Base-by-base conservation (phyloP, 2,113 vertebrate species). In the Aspiorhynchus laticeps region DNA sequence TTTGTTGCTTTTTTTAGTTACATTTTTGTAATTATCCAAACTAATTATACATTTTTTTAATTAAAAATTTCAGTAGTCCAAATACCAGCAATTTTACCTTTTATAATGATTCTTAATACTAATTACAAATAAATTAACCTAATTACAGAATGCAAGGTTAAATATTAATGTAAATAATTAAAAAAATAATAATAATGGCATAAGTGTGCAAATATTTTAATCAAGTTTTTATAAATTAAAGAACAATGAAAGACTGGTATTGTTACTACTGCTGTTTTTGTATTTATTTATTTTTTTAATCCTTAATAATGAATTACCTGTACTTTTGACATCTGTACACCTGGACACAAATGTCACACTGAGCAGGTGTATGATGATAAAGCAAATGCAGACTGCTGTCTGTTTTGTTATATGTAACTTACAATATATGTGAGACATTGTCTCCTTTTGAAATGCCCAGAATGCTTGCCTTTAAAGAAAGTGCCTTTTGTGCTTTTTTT, bases 331-430 rank as follows among this genome's bases (percentile, higher is more conserved):
- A 74, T 41, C 5, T 38, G 33, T 75, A 75, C 24, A 74, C 38
- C 36, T 43, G 10, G 71, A 75, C 73, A 46, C 73, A 75, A 26
- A 41, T 43, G 63, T 56, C 41, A 79, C 53, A 59, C 26, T 53
- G 26, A 84, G 80, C 12, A 43, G 63, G 46, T 69, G 36, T 19
- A 38, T 38, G 71, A 69, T 67, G 73, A 67, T 81, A 46, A 75
- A 75, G 1, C 12, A 87, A 67, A 67, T 21, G 21, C 17, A 71
- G 24, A 48, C 12, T 81, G 48, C 38, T 19, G 38, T 86, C 31
- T 26, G 19, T 83, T 56, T 77, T 77, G 56, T 65, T 67, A 46
- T 77, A 26, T 38, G 48, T 73, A 17, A 73, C 48, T 80, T 73
- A 86, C 46, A 56, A 21, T 71, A 71, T 4, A 31, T 38, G 36